A percentile compares a stretch with the other conserved stretches of the same genome.
These are phyloP conservation scores for Todiramphus saurophagus DNA, from an alignment of 2,113 vertebrate genomes.

Conservation along the genomic window DNA sequence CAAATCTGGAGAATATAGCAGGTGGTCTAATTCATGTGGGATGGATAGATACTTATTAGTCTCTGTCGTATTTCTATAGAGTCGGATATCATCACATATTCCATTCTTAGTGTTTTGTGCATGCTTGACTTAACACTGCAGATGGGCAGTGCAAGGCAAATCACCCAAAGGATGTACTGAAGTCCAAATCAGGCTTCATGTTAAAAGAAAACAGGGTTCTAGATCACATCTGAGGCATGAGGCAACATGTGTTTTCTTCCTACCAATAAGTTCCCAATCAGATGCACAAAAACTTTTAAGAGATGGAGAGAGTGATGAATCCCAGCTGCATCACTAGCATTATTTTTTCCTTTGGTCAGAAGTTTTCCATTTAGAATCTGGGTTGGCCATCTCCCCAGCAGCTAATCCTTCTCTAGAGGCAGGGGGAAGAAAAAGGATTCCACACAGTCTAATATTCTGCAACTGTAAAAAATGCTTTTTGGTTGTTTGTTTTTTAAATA, in stretches of 20 bases:
- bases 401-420: conserved; percentile 5
- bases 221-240: conserved; percentile 7
- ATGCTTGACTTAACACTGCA: background rate
- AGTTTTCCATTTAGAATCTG: conserved; percentile 43
- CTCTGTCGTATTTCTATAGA: background rate
- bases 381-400: conserved; percentile 42
- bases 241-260: background rate
- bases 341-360: background rate
- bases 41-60: too few species aligned
- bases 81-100: background rate
- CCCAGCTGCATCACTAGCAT: conserved; percentile 18
- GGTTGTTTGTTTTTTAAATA: background rate
- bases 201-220: background rate
- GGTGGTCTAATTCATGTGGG: background rate
- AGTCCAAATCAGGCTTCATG: background rate
- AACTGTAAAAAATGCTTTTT: background rate
- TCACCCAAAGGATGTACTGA: background rate
- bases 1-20: background rate
- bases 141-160: background rate
- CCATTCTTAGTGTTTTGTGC: background rate
- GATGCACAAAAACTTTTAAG: background rate
- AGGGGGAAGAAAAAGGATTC: background rate
- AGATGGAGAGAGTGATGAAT: background rate
- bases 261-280: conserved; percentile 1
- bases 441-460: background rate